A percentile compares a stretch with the other conserved stretches of the same genome.
Conservation (phyloP, 1,140 invertebrate genomes). For the Adoxophyes honmai region DNA sequence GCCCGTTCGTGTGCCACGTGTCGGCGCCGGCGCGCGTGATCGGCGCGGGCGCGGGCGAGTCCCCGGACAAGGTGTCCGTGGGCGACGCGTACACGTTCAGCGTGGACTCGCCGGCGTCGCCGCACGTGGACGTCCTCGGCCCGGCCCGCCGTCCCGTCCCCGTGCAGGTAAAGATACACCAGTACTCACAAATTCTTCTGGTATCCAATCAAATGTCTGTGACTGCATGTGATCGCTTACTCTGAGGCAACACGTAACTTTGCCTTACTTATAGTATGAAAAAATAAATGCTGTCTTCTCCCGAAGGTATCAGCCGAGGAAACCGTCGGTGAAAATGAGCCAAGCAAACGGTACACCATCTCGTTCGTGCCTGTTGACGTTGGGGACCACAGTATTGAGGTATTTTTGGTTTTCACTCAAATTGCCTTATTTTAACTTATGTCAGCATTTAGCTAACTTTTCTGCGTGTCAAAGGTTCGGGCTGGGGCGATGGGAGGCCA, state of each 20-base stretch:
- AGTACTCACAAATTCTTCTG: too few species aligned
- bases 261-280: too few species aligned
- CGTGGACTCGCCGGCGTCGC: constrained; percentile 87
- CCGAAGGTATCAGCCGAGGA: constrained; percentile 69
- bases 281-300: background rate
- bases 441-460: background rate
- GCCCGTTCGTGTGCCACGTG: constrained; percentile 79
- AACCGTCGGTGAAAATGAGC: constrained; percentile 69
- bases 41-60: constrained; percentile 83
- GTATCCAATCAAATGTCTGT: too few species aligned
- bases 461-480: constrained; percentile 42
- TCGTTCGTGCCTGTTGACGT: constrained; percentile 93
- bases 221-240: too few species aligned
- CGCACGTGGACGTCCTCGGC: constrained; percentile 88
- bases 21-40: constrained; percentile 86
- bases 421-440: background rate
- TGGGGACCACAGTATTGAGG: constrained; percentile 96
- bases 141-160: constrained; percentile 84
- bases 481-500: constrained; percentile 83
- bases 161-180: constrained; percentile 78
- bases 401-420: constrained; percentile 43
- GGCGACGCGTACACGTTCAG: constrained; percentile 89
- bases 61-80: constrained; percentile 95
- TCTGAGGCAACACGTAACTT: too few species aligned
- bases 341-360: constrained; percentile 78